Conservation (phyloP, 2,888 invertebrate genomes). For the Meghimatium bilineatum region DNA sequence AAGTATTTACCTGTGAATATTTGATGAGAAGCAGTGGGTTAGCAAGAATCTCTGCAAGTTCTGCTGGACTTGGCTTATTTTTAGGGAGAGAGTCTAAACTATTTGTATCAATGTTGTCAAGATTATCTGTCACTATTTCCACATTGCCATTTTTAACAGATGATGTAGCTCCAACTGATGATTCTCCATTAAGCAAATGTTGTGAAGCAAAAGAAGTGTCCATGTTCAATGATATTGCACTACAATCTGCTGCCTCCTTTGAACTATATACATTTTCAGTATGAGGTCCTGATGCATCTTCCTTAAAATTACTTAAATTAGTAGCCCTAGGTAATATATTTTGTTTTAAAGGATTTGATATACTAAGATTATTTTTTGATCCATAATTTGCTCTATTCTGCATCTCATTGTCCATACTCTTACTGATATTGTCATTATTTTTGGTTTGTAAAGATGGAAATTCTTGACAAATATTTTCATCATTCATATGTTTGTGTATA, state of each 20-base stretch:
- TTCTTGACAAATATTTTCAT: not conserved
- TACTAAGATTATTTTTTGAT: not conserved
- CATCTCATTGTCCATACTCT: not conserved
- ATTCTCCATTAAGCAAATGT: not conserved
- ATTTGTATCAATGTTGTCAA: not conserved
- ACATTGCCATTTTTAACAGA: not conserved
- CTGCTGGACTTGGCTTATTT: conserved; percentile 21
- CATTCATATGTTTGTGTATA: not conserved
- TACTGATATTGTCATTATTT: not conserved
- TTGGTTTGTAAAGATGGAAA: not conserved
- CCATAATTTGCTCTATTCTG: not conserved
- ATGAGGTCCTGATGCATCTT: not conserved
- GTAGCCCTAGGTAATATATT: not conserved
- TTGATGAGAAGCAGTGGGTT: conserved; percentile 43
- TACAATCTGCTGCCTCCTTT: conserved; percentile 19
- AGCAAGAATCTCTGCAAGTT: conserved; percentile 35
- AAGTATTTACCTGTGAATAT: conserved; percentile 32
- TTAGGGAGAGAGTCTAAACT: conserved; percentile 1
- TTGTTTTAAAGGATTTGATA: not conserved
- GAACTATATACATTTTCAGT: conserved; percentile 18
- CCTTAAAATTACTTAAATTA: not conserved
- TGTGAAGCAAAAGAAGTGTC: conserved; percentile 34
- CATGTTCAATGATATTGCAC: conserved; percentile 32
- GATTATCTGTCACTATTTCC: not conserved
- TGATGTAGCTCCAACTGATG: not conserved